phyloP scores from a whole-genome alignment of 2,888 invertebrate species.

The Cataglyphis livida region DNA sequence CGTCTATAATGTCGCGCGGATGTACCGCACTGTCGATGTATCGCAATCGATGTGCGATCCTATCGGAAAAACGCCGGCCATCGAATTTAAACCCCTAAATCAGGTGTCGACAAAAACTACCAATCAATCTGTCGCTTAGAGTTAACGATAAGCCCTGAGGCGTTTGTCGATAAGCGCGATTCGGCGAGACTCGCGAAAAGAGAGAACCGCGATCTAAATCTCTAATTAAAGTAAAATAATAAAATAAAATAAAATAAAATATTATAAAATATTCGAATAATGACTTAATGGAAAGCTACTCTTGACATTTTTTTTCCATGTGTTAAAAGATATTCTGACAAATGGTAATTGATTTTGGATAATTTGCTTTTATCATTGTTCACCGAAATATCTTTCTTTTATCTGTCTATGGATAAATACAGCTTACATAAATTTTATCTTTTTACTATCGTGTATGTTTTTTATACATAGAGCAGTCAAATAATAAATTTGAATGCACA shows the following conservation, averaged over 20 bases:
- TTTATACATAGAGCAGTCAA: not conserved
- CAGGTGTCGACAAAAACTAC: not conserved
- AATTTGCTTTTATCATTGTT: not conserved
- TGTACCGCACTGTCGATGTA: slow-evolving; percentile 63
- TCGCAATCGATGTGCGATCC: slow-evolving; percentile 61
- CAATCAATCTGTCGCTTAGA: not conserved
- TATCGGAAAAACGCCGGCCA: slow-evolving; percentile 52
- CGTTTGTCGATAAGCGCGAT: not conserved
- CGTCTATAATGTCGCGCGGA: slow-evolving; percentile 72
- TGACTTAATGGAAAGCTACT: not conserved
- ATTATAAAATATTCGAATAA: not conserved
- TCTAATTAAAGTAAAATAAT: not conserved
- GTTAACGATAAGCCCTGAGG: not conserved
- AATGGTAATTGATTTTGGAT: not conserved
- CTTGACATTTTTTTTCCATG: not conserved
- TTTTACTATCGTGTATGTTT: not conserved
- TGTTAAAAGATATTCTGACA: not conserved
- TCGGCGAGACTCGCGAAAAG: not conserved
- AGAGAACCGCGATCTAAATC: not conserved
- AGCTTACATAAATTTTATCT: not conserved
- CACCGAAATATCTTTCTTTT: not conserved
- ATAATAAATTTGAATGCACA: not conserved
- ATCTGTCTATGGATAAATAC: not conserved
- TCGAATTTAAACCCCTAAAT: slow-evolving; percentile 22
- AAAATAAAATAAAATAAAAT: not conserved